Evolutionary conservation across 1,140 invertebrate species (phyloP), one percentile per base, ranked within the genome.

Genomic region (Magallana gigas): DNA sequence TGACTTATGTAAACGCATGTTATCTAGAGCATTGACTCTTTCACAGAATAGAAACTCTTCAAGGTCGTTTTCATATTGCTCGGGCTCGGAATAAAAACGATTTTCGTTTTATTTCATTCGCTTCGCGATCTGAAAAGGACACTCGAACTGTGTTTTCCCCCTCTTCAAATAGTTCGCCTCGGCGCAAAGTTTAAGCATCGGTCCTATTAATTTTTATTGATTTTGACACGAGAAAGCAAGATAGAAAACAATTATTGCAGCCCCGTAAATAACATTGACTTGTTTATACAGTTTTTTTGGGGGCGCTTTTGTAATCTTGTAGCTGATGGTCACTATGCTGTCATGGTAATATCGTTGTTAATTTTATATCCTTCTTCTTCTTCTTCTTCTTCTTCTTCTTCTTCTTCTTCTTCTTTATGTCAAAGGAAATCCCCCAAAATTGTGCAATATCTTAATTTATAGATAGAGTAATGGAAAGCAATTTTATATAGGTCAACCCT

Each of bases 171-270:
- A 68, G n/a, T 23, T 76, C 9, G 68, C 68, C 23, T 14, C 12
- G 2, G 2, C 68, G 68, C 68, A 11, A 12, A 29, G 68, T 76
- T 76, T 76, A 76, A 76, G 68, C 11, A 76, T 76, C 68, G 36
- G 23, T 64, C 36, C 68, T 76, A 76, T 76, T 76, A 76, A 76
- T 76, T 76, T 76, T 76, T 76, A 76, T 76, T 76, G 68, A 76
- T 76, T 76, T 76, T 76, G 23, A 36, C 23, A 18, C 23, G 23
- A 29, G 36, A 76, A 76, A 29, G 68, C 23, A 23, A 76, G 68
- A 76, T 8, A 76, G 68, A 76, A 36, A 76, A 76, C 68, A 29
- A 48, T 76, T 76, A 76, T 76, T 23, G 36, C 7, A 29, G 68
- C 36, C 18, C 36, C 68, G 23, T 76, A 76, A 76, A 76, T 36